phyloP scores from a whole-genome alignment of 1,140 invertebrate species.

The Propsilocerus akamusi region DNA sequence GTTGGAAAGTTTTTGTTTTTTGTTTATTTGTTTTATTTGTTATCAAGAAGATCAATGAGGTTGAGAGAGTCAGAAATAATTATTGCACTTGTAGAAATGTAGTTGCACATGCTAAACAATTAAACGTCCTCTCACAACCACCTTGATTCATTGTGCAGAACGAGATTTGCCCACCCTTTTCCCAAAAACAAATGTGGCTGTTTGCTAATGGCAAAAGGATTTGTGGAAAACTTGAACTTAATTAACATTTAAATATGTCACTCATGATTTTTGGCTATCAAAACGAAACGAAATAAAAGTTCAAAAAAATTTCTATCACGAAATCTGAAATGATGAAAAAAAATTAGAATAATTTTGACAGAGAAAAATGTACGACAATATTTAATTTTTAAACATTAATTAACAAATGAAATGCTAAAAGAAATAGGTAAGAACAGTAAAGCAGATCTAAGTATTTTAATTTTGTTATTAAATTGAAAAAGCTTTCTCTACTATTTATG shows the following conservation, averaged over 20 bases:
- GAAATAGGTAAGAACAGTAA: neutral
- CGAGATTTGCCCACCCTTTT: no score
- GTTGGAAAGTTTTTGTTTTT: no score
- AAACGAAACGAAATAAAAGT: neutral
- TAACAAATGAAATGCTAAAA: neutral
- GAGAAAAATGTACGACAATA: neutral
- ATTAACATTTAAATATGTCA: neutral
- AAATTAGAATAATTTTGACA: neutral
- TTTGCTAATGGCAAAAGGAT: no score
- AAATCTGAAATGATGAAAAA: neutral
- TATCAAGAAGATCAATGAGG: no score
- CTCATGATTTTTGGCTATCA: neutral
- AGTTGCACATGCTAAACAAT: no score
- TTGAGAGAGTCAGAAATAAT: neutral
- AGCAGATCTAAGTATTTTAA: neutral
- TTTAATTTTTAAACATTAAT: neutral
- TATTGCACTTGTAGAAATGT: neutral
- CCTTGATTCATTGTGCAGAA: no score
- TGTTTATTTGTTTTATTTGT: no score
- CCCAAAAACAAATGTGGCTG: no score
- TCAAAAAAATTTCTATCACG: neutral
- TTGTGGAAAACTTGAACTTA: no score
- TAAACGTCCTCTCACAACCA: no score
- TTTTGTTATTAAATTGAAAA: no score
- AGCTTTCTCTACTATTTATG: no score